These are phyloP conservation scores for Sinocyclocheilus anshuiensis DNA, from an alignment of 2,113 vertebrate species.

Conservation along the genomic window DNA sequence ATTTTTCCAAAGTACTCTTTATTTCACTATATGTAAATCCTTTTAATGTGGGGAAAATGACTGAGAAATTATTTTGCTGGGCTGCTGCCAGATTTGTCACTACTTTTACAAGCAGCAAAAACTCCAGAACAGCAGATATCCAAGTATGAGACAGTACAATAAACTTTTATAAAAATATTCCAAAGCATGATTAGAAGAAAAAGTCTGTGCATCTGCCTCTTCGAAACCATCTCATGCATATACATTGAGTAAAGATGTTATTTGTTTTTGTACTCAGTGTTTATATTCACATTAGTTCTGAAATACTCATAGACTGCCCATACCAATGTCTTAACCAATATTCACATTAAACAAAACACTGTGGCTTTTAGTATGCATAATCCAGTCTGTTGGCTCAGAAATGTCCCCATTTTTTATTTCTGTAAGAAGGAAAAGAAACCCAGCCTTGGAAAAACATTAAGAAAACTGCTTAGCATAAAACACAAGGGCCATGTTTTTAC, in stretches of 20 bases:
- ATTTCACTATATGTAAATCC: no score
- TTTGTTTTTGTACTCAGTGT: not conserved
- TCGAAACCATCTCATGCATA: not conserved
- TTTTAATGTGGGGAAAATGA: not conserved
- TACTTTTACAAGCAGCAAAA: not conserved
- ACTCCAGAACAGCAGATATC: not conserved
- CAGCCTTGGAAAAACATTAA: not conserved
- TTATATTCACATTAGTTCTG: not conserved
- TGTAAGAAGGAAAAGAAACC: not conserved
- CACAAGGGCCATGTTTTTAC: not conserved
- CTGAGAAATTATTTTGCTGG: not conserved
- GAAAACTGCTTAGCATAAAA: not conserved
- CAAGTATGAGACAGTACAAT: not conserved
- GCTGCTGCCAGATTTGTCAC: not conserved
- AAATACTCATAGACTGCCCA: not conserved
- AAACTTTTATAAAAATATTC: not conserved
- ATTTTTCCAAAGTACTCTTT: not conserved
- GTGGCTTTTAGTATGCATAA: not conserved
- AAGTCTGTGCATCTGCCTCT: not conserved
- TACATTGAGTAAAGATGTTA: not conserved
- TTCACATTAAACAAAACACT: not conserved
- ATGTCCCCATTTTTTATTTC: not conserved
- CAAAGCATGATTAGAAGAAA: not conserved
- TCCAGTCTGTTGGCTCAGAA: not conserved
- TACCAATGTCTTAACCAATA: not conserved